These are phyloP conservation scores for Arremon aurantiirostris DNA, from an alignment of 2,797 vertebrate species.

Conservation along the genomic window DNA sequence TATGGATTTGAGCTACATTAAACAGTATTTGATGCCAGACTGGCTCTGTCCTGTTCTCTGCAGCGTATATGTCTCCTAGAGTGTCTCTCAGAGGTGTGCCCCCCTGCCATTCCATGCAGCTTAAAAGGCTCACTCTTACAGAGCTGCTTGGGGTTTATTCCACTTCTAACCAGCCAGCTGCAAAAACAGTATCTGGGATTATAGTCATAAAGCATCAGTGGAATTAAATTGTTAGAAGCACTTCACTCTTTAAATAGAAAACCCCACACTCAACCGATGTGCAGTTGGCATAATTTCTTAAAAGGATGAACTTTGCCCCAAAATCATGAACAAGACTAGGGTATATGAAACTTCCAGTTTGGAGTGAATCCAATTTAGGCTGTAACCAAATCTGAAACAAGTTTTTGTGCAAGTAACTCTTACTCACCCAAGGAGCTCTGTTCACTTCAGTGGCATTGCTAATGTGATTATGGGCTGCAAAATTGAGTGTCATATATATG, in stretches of 20 bases:
- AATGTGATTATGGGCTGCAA: constrained; percentile 48
- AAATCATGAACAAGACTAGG: neutral
- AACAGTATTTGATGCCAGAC: neutral
- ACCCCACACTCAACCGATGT: neutral
- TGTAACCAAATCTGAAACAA: neutral
- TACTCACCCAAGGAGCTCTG: neutral
- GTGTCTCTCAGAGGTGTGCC: neutral
- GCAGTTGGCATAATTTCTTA: neutral
- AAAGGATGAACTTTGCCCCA: constrained; percentile 28
- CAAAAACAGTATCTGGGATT: neutral
- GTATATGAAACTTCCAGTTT: neutral
- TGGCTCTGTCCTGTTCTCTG: neutral
- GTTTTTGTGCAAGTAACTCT: neutral
- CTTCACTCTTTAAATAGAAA: neutral
- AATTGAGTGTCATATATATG: neutral
- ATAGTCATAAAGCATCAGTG: neutral
- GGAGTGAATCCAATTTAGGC: neutral
- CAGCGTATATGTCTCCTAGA: neutral
- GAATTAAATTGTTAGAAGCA: constrained; percentile 14
- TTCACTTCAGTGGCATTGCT: neutral
- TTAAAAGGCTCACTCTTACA: neutral
- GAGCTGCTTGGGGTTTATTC: neutral
- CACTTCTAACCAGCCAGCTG: neutral
- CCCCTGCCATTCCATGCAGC: neutral
- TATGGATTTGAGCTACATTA: neutral